Evolutionary conservation across 2,113 vertebrate genomes (phyloP), one percentile per base, ranked within the genome.

Genomic region (Sphaerodactylus townsendi): DNA sequence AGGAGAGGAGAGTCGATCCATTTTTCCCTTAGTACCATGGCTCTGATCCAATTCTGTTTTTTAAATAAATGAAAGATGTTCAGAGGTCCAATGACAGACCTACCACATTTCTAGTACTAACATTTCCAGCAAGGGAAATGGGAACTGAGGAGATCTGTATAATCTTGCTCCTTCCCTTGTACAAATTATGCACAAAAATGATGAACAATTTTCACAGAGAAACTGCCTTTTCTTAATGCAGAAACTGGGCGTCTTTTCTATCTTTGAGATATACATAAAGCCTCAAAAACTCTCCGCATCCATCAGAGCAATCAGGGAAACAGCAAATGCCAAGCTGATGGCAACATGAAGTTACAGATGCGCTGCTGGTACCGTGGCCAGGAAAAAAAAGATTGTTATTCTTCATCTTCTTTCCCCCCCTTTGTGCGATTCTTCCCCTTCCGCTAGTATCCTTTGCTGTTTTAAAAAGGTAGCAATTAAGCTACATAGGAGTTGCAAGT

Each of bases 331-430:
- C 35, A 53, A 37, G 28, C 56, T 56, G 35, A 33, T 50, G 28
- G 19, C 25, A 23, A 28, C 5, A 2, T 1, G n/a, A 37, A 62
- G 50, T 35, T 28, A 59, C 50, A 84, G 50, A 48, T 84, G n/a
- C 35, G 50, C 33, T 62, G 1, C 11, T 66, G 62, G 19, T 69
- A 70, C 74, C 39, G 77, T 71, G 84, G 4, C 2, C 1, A 0
- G 56, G 74, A 82, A 41, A 89, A 71, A 48, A 5, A 37, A 77
- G 3, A 70, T 56, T 70, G 48, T 84, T 77, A 35, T 71, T 77
- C 19, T 59, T 71, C 48, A 71, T 33, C 30, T 56, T 59, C 77
- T 15, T 37, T 44, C 8, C 3, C 77, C 2, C 77, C 30, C 66
- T 62, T 69, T n/a, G 37, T 6, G 14, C n/a, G 5, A 15, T 56